Conservation (phyloP, 92 coral and sea anemone species). For the Epizoanthus stellaris region DNA sequence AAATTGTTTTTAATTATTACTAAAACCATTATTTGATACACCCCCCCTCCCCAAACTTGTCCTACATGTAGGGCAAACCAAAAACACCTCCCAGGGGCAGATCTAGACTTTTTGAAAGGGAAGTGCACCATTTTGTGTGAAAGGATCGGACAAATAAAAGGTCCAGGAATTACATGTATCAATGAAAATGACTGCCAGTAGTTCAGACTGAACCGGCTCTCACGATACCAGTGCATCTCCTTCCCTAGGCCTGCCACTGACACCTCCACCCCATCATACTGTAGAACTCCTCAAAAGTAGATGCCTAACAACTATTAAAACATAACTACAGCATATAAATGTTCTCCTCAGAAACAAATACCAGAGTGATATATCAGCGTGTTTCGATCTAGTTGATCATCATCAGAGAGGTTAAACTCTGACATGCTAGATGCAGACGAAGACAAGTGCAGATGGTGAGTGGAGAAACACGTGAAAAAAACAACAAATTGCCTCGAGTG, state of each 20-base stretch:
- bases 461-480: no score
- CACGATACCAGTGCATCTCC: slow-evolving; percentile 4
- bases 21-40: no score
- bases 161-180: background rate
- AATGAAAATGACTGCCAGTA: background rate
- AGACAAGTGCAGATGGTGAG: no score
- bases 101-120: slow-evolving; percentile 18
- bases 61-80: background rate
- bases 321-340: slow-evolving; percentile 11
- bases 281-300: background rate
- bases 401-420: no score
- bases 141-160: background rate
- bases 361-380: background rate
- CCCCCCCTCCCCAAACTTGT: no score
- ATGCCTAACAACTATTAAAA: slow-evolving; percentile 7
- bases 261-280: background rate
- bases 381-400: no score
- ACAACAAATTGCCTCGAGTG: no score
- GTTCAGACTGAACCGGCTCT: background rate
- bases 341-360: background rate
- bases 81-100: slow-evolving; percentile 10
- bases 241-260: background rate
- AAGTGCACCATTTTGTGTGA: slow-evolving; percentile 1
- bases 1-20: no score
- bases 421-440: no score